Evolutionary conservation across 2,113 vertebrate genomes (phyloP).

Genomic region (Ophthalmotilapia sp.): DNA sequence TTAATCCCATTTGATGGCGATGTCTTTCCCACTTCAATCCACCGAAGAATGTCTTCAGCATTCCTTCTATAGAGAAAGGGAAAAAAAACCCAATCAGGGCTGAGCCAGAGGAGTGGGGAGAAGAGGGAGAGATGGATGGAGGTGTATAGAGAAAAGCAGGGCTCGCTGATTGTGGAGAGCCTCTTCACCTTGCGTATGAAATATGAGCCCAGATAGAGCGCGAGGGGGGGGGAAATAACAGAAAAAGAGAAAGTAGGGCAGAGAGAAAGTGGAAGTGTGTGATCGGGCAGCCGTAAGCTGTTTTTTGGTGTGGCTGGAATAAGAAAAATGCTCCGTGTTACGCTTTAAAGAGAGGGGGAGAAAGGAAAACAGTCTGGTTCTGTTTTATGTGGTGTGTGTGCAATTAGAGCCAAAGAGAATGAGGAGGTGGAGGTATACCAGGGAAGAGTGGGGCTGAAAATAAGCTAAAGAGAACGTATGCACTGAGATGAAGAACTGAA

Average conservation of each 20-base stretch:
- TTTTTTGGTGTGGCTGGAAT: slow-evolving; percentile 32
- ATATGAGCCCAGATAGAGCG: slow-evolving; percentile 10
- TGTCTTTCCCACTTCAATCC: slow-evolving; percentile 60
- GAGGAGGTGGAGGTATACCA: background rate
- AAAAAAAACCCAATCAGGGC: background rate
- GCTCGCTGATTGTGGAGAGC: slow-evolving; percentile 6
- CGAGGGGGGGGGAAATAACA: background rate
- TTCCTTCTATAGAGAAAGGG: slow-evolving; percentile 46
- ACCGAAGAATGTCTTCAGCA: slow-evolving; percentile 65
- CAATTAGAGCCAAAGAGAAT: slow-evolving; percentile 61
- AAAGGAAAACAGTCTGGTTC: slow-evolving; percentile 72
- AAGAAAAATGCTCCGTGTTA: slow-evolving; percentile 51
- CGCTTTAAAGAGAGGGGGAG: slow-evolving; percentile 20
- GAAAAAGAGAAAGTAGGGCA: slow-evolving; percentile 29
- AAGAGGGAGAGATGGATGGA: slow-evolving; percentile 16
- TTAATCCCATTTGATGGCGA: slow-evolving; percentile 70
- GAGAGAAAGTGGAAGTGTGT: slow-evolving; percentile 34
- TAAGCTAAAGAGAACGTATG: background rate
- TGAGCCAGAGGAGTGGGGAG: background rate
- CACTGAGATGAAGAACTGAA: background rate
- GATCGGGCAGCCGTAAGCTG: slow-evolving; percentile 26
- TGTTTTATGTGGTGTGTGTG: slow-evolving; percentile 73
- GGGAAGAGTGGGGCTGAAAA: slow-evolving; percentile 7
- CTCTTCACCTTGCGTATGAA: slow-evolving; percentile 40
- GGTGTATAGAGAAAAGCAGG: background rate